Conservation (phyloP, 2,113 vertebrate species). For the Oncorhynchus gorbuscha region DNA sequence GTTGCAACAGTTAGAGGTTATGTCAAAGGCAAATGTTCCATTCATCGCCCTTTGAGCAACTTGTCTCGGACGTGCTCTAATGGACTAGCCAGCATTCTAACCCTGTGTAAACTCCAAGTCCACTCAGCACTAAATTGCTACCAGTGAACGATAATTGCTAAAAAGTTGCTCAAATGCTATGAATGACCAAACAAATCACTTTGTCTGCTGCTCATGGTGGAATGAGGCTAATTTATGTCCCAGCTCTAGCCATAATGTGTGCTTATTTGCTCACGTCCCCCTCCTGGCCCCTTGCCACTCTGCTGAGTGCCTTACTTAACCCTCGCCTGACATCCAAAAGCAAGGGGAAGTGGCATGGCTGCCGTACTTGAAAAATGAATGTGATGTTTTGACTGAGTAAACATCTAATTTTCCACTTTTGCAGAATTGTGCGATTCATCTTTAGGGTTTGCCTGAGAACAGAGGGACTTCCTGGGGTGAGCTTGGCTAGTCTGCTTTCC, state of each 20-base stretch:
- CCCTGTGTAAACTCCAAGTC: constrained; percentile 10
- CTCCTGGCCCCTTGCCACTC: neutral
- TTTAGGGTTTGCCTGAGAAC: constrained; percentile 21
- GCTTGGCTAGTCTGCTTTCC: neutral
- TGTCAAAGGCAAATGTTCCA: constrained; percentile 45
- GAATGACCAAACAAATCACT: constrained; percentile 33
- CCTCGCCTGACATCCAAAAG: neutral
- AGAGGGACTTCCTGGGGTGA: constrained; percentile 10
- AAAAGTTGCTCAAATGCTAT: constrained; percentile 38
- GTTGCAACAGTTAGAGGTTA: constrained; percentile 45
- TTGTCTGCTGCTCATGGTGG: neutral
- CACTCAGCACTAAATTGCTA: constrained; percentile 46
- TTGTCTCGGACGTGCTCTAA: constrained; percentile 32
- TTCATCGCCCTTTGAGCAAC: constrained; percentile 33
- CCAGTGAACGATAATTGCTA: constrained; percentile 40
- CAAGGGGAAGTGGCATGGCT: constrained; percentile 21
- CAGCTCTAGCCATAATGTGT: constrained; percentile 7
- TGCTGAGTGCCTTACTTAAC: constrained; percentile 3
- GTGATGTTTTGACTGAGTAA: constrained; percentile 43
- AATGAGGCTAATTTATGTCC: constrained; percentile 32
- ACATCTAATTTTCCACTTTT: constrained; percentile 51
- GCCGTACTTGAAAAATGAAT: constrained; percentile 38
- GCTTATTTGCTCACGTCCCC: constrained; percentile 3
- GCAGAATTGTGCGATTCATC: constrained; percentile 51
- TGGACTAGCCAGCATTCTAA: constrained; percentile 36